These are phyloP conservation scores for Corbicula japonica DNA, from an alignment of 2,888 invertebrate species.

Conservation along the genomic window DNA sequence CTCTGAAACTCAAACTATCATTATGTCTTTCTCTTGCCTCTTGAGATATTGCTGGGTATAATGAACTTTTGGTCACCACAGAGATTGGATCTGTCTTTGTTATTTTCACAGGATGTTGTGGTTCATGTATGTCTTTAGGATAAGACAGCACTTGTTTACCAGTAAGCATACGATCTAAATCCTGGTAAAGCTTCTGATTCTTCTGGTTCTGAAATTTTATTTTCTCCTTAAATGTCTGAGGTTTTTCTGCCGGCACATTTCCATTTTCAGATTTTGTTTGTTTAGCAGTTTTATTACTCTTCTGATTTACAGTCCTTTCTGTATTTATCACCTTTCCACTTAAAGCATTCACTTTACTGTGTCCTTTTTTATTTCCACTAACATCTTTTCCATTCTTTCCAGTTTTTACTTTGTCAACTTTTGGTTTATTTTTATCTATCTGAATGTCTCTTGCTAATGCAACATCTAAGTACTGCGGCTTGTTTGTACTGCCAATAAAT, in stretches of 20 bases:
- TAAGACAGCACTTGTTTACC: conserved; percentile 22
- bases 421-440: conserved; percentile 19
- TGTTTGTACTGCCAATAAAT: conserved; percentile 28
- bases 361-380: conserved; percentile 26
- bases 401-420: conserved; percentile 33
- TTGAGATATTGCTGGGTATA: conserved; percentile 38
- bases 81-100: conserved; percentile 24
- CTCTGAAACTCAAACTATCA: conserved; percentile 8
- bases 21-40: conserved; percentile 25
- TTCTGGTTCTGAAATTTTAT: conserved; percentile 47
- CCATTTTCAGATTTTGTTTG: background rate
- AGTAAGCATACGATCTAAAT: conserved; percentile 56
- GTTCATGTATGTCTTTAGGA: background rate
- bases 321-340: conserved; percentile 40
- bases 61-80: conserved; percentile 37
- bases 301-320: too few relatives aligned
- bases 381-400: conserved; percentile 33
- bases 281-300: conserved; percentile 15
- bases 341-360: conserved; percentile 36
- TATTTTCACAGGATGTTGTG: conserved; percentile 13
- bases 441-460: conserved; percentile 41
- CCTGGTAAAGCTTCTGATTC: conserved; percentile 59
- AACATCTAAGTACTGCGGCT: conserved; percentile 60
- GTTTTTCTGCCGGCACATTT: conserved; percentile 4
- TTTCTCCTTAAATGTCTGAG: conserved; percentile 49